These are phyloP conservation scores for Diadegma fenestrale DNA, from an alignment of 2,888 invertebrate genomes.

Conservation along the genomic window DNA sequence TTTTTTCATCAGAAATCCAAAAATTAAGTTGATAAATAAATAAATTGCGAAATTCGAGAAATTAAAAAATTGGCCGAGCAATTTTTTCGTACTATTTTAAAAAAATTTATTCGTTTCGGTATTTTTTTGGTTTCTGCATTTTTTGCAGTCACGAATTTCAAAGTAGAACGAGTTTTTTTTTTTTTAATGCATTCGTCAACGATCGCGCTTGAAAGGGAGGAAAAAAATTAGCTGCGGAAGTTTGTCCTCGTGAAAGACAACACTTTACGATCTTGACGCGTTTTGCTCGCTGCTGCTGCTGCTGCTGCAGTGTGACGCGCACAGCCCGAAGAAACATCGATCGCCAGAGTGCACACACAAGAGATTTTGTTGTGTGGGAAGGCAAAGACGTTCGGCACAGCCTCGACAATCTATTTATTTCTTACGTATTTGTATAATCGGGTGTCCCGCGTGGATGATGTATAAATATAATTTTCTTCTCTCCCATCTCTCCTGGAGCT, in stretches of 20 bases:
- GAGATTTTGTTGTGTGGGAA: slow-evolving; percentile 20
- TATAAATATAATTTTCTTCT: slow-evolving; percentile 50
- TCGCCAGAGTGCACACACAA: slow-evolving; percentile 55
- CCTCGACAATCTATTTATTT: slow-evolving; percentile 63
- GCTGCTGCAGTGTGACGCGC: slow-evolving; percentile 70
- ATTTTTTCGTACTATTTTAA: not conserved
- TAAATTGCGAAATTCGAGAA: not conserved
- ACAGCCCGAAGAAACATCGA: slow-evolving; percentile 69
- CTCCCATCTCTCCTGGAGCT: slow-evolving; percentile 55
- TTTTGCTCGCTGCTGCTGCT: slow-evolving; percentile 12
- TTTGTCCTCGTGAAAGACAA: slow-evolving; percentile 44
- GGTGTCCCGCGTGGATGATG: slow-evolving; percentile 35
- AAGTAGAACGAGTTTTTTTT: too few relatives aligned
- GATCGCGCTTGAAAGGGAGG: not conserved
- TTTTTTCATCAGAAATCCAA: too few relatives aligned
- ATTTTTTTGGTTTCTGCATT: not conserved
- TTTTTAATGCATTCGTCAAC: not conserved
- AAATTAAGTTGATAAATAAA: too few relatives aligned
- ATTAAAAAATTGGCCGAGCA: not conserved
- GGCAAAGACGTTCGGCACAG: slow-evolving; percentile 52
- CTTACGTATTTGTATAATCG: slow-evolving; percentile 27
- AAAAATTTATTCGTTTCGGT: not conserved
- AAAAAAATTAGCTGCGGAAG: not conserved
- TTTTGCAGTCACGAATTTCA: too few relatives aligned
- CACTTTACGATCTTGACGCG: slow-evolving; percentile 47